Base-by-base conservation (phyloP, 1,140 invertebrate genomes). In the Ceratina australensis region DNA sequence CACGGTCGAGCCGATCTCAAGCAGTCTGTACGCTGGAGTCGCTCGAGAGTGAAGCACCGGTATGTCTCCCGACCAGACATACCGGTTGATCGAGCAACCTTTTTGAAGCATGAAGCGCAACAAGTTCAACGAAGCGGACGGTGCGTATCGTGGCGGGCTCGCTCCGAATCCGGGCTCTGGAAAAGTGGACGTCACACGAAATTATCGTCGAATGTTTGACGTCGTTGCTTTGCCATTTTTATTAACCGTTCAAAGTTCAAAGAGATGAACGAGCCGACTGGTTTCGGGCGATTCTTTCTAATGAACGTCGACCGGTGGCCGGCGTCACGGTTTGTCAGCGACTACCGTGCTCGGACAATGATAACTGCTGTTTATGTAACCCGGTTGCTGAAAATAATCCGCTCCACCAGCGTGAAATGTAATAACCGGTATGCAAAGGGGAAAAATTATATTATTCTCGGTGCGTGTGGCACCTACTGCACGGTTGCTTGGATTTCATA, bases 11-110 rank as follows among this genome's bases (percentile, higher is more conserved):
- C 3, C 5, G 52, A 67, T 54, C 24, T 67, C 52, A 10, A 22
- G 59, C 18, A 33, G 42, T 2, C 4, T 12, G 33, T 24, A 20
- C n/a, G 33, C 47, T 54, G 57, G 66, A 50, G n/a, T 33, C 49
- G 49, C 59, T 42, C 49, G 49, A 63, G 76, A 78, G 76, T 50
- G 68, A 72, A 72, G 76, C 74, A 64, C 59, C 68, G 50, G 59
- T 57, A 72, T 33, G 74, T 71, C 60, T 78, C 60, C 28, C 50
- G 69, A 78, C 76, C 76, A 78, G 76, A 72, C 76, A 78, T 78
- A 78, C 76, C 76, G 76, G 76, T 78, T 72, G 76, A 78, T 78
- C 76, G 76, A 72, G 76, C 76, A 78, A 78, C 76, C 76, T 78
- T 78, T 78, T 72, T 72, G 76, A 78, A 72, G 68, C 76, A 72